These are phyloP conservation scores for Drosophila funebris DNA, from an alignment of 1,140 invertebrate genomes.

Conservation along the genomic window DNA sequence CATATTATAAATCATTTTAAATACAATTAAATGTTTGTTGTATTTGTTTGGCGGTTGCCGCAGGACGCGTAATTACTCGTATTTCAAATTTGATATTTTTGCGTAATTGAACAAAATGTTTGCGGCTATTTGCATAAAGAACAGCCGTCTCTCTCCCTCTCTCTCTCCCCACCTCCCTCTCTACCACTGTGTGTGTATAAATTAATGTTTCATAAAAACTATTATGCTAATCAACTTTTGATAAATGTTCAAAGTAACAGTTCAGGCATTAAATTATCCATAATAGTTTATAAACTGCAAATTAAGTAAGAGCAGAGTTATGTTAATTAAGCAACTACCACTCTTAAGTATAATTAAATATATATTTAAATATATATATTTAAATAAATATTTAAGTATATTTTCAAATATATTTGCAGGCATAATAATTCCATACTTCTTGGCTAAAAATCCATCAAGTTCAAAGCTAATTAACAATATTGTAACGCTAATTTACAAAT, in stretches of 20 bases:
- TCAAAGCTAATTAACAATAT: slow-evolving; percentile 32
- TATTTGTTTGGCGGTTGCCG: slow-evolving; percentile 21
- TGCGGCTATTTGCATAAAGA: slow-evolving; percentile 33
- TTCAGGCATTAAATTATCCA: not conserved
- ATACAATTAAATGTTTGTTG: slow-evolving; percentile 37
- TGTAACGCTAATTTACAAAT: slow-evolving; percentile 34
- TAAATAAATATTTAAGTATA: not conserved
- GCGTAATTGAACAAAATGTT: slow-evolving; percentile 43
- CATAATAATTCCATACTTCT: not conserved
- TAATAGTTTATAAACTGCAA: not conserved
- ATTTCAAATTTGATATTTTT: slow-evolving; percentile 42
- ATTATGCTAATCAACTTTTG: not conserved
- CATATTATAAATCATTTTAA: slow-evolving; percentile 42
- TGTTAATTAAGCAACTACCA: too few species aligned
- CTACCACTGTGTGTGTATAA: not conserved
- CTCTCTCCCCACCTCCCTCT: too few species aligned
- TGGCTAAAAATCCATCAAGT: slow-evolving; percentile 7
- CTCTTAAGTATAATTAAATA: too few species aligned
- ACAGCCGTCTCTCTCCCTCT: not conserved
- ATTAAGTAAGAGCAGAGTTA: too few species aligned
- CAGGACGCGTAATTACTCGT: slow-evolving; percentile 25
- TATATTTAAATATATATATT: too few species aligned
- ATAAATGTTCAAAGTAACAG: slow-evolving; percentile 1
- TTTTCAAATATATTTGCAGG: not conserved
- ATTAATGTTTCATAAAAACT: slow-evolving; percentile 6